phyloP scores from a whole-genome alignment of 1,140 invertebrate genomes.

The Microplitis mediator region DNA sequence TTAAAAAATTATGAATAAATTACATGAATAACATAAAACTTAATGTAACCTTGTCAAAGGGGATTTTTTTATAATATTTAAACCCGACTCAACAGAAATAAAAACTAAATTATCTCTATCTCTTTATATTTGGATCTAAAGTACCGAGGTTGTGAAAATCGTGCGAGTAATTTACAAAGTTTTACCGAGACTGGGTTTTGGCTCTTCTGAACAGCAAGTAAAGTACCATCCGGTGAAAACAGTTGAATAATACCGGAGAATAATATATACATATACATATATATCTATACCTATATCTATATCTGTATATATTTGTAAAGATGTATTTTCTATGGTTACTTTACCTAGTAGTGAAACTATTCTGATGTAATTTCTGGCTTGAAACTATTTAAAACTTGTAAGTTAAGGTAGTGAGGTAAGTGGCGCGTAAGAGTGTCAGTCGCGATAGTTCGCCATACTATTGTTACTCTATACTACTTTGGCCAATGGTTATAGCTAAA shows the following conservation, averaged over 20 bases:
- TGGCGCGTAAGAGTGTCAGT: slow-evolving; percentile 14
- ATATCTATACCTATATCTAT: neutral
- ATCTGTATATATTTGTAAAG: neutral
- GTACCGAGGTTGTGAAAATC: neutral
- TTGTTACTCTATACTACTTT: neutral
- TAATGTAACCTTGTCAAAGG: neutral
- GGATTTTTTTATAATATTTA: neutral
- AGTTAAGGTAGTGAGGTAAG: slow-evolving; percentile 21
- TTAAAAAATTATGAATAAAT: neutral
- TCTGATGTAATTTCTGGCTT: slow-evolving; percentile 31
- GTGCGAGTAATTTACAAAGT: slow-evolving; percentile 23
- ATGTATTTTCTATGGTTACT: neutral
- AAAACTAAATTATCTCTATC: neutral
- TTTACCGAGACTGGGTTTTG: slow-evolving; percentile 6
- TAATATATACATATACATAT: neutral
- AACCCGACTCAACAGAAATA: neutral
- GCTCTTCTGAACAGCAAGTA: slow-evolving; percentile 13
- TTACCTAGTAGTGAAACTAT: slow-evolving; percentile 23
- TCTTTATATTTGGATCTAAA: neutral
- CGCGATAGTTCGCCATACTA: slow-evolving; percentile 6
- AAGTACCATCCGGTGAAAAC: neutral
- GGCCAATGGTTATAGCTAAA: slow-evolving; percentile 24
- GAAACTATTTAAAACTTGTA: slow-evolving; percentile 38
- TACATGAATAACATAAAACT: neutral
- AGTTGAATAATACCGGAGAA: neutral